phyloP scores from a whole-genome alignment of 2,113 vertebrate species.

The Phalacrocorax aristotelis region DNA sequence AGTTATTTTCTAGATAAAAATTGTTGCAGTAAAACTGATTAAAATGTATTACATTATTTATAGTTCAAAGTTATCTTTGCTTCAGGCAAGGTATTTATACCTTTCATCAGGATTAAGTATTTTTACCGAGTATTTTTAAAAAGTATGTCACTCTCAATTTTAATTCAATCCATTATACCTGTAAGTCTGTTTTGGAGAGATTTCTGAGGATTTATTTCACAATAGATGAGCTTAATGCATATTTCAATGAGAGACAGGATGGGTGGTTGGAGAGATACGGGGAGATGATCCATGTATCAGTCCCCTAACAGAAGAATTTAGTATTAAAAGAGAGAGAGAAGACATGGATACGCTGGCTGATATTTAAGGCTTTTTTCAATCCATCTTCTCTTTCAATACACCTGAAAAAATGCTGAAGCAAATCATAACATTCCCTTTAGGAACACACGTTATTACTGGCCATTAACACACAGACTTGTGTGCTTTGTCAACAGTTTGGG shows the following conservation, averaged over 20 bases:
- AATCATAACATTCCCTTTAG: neutral
- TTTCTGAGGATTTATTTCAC: slow-evolving; percentile 37
- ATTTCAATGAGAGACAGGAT: neutral
- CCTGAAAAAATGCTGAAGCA: neutral
- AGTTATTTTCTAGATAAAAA: slow-evolving; percentile 17
- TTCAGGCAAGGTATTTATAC: slow-evolving; percentile 26
- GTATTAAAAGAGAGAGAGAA: neutral
- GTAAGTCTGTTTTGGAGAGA: neutral
- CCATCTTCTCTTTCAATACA: neutral
- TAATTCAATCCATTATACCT: slow-evolving; percentile 34
- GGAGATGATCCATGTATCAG: neutral
- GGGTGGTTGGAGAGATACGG: neutral
- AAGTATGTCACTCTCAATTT: neutral
- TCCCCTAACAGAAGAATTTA: neutral
- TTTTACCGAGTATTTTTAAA: neutral
- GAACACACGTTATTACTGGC: neutral
- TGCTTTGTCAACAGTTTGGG: neutral
- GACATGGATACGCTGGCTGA: neutral
- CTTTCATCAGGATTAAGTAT: slow-evolving; percentile 31
- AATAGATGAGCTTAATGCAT: neutral
- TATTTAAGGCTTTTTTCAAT: neutral
- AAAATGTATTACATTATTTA: slow-evolving; percentile 38
- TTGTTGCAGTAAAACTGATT: slow-evolving; percentile 28
- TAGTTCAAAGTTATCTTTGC: slow-evolving; percentile 29
- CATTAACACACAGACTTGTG: neutral